Conservation (phyloP, 2,797 vertebrate species). For the Champsocephalus esox region DNA sequence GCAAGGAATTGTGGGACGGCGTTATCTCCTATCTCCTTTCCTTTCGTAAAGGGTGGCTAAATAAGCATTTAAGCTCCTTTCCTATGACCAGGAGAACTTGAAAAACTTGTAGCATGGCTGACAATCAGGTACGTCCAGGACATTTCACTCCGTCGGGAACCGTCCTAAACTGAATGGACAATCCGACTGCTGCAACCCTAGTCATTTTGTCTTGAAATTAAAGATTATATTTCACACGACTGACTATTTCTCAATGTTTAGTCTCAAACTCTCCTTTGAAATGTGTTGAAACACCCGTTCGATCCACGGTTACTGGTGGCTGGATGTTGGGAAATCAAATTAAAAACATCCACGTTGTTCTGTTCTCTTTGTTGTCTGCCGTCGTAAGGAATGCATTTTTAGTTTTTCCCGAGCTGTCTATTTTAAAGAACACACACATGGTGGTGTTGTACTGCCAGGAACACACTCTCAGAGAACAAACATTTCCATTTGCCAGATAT, state of each 20-base stretch:
- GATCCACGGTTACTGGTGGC: not conserved
- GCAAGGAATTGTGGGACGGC: too few species aligned
- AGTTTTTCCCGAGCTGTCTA: not conserved
- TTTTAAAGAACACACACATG: not conserved
- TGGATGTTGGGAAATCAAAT: not conserved
- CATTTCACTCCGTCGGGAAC: too few species aligned
- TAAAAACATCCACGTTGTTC: not conserved
- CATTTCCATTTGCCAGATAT: constrained; percentile 4
- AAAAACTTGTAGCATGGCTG: too few species aligned
- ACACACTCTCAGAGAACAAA: not conserved
- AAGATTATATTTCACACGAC: not conserved
- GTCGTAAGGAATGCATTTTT: constrained; percentile 4
- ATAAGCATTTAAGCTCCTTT: too few species aligned
- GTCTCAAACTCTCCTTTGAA: not conserved
- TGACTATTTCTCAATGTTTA: not conserved
- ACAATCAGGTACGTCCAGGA: too few species aligned
- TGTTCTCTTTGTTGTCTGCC: not conserved
- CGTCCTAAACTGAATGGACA: too few species aligned
- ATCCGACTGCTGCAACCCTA: too few species aligned
- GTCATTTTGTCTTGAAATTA: not conserved
- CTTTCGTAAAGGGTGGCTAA: too few species aligned
- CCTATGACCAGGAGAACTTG: too few species aligned
- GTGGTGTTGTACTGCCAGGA: not conserved
- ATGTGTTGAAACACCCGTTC: not conserved
- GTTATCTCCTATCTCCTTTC: too few species aligned